Evolutionary conservation across 2,113 vertebrate genomes (phyloP).

Genomic region (Calidris pugnax): DNA sequence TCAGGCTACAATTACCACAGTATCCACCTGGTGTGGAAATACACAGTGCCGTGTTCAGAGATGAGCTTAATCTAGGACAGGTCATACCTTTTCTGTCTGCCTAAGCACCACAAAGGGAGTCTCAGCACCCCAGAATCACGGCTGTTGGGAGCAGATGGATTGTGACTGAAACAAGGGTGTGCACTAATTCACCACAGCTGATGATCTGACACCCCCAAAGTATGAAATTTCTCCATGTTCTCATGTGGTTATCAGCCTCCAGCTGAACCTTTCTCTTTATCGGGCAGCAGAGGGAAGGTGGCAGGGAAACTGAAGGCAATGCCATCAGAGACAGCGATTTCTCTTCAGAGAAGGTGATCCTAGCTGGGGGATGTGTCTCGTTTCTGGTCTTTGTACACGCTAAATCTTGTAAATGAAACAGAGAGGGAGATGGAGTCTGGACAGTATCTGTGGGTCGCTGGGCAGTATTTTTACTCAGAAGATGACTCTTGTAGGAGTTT

Average conservation of each 20-base stretch:
- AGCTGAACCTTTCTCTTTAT: background rate
- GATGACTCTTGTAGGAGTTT: background rate
- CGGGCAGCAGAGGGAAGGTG: background rate
- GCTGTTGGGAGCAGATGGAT: background rate
- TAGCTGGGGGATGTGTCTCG: background rate
- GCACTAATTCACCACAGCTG: background rate
- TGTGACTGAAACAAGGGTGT: background rate
- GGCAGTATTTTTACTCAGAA: conserved; percentile 1
- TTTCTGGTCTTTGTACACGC: background rate
- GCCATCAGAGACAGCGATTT: background rate
- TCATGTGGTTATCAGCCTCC: background rate
- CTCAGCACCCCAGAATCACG: fast-evolving
- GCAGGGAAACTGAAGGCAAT: background rate
- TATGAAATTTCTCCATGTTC: background rate
- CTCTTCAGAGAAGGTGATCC: background rate
- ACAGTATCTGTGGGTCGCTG: background rate
- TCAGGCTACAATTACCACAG: background rate
- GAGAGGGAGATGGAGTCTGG: background rate
- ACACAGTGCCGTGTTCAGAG: background rate
- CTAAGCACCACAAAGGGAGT: background rate
- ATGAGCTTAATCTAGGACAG: background rate
- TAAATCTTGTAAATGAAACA: background rate
- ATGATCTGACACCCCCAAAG: background rate
- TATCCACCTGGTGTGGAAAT: background rate
- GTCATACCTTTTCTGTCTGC: background rate